phyloP scores from a whole-genome alignment of 2,888 invertebrate genomes.

The Coremacera marginata region DNA sequence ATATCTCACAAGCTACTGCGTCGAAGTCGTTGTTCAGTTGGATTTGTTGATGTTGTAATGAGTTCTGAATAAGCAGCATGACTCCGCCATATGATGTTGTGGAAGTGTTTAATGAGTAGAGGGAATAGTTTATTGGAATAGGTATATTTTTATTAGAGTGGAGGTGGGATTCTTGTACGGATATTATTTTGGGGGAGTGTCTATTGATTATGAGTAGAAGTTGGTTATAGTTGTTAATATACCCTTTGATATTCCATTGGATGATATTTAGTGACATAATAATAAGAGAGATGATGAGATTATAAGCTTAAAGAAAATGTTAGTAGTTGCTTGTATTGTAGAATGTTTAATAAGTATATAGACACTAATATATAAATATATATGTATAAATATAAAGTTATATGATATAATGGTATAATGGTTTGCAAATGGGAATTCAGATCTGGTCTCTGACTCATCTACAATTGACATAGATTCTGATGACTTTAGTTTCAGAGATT shows the following conservation, averaged over 20 bases:
- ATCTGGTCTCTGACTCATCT: too few relatives aligned
- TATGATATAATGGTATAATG: too few relatives aligned
- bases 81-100: conserved; percentile 35
- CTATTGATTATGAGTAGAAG: conserved; percentile 33
- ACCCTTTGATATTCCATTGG: conserved; percentile 45
- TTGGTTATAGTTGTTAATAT: conserved; percentile 37
- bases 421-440: too few relatives aligned
- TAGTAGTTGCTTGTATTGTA: too few relatives aligned
- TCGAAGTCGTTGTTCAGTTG: conserved; percentile 35
- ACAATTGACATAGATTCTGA: too few relatives aligned
- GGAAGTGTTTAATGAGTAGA: conserved; percentile 18
- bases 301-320: conserved; percentile 38
- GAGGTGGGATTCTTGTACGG: conserved; percentile 45
- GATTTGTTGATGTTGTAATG: conserved; percentile 35
- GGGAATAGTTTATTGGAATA: conserved; percentile 38
- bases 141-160: conserved; percentile 19
- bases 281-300: conserved; percentile 37
- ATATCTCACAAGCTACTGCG: conserved; percentile 19
- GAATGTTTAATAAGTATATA: background rate
- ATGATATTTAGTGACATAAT: conserved; percentile 36
- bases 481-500: too few relatives aligned
- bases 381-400: too few relatives aligned
- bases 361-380: too few relatives aligned
- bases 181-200: conserved; percentile 36
- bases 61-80: conserved; percentile 39